Evolutionary conservation across 2,888 invertebrate genomes (phyloP).

Genomic region (Anthrax anthrax): DNA sequence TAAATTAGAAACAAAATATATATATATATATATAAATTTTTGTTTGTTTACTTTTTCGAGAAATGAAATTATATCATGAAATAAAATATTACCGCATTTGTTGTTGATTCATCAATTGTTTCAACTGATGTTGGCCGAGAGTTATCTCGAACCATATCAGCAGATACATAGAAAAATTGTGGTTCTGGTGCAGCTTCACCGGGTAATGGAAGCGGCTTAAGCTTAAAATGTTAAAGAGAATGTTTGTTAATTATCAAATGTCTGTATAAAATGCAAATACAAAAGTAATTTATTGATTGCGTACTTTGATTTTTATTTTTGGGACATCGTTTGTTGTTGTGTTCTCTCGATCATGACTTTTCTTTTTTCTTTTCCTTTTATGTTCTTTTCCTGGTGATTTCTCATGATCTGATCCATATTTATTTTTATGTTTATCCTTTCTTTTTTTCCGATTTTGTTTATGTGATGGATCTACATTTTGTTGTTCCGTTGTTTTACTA

Average conservation of each 20-base stretch:
- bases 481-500: slow-evolving; percentile 12
- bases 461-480: slow-evolving; percentile 21
- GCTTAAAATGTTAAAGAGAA: slow-evolving; percentile 12
- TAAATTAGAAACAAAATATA: neutral
- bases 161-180: slow-evolving; percentile 64
- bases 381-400: slow-evolving; percentile 56
- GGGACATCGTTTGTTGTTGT: slow-evolving; percentile 35
- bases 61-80: neutral
- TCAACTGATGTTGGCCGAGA: slow-evolving; percentile 33
- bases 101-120: slow-evolving; percentile 27
- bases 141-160: slow-evolving; percentile 36
- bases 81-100: slow-evolving; percentile 10
- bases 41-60: too few relatives aligned
- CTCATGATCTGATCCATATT: slow-evolving; percentile 42
- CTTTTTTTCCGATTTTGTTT: slow-evolving; percentile 54
- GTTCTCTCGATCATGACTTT: slow-evolving; percentile 50
- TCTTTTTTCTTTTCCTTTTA: slow-evolving; percentile 68
- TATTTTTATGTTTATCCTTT: slow-evolving; percentile 60
- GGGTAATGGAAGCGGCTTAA: slow-evolving; percentile 31
- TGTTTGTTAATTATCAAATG: neutral
- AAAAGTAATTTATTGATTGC: neutral
- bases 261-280: neutral
- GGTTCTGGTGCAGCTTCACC: slow-evolving; percentile 62
- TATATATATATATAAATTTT: too few relatives aligned
- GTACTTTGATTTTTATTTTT: slow-evolving; percentile 67